These are phyloP conservation scores for Mohoua ochrocephala DNA, from an alignment of 2,113 vertebrate genomes.

Conservation along the genomic window DNA sequence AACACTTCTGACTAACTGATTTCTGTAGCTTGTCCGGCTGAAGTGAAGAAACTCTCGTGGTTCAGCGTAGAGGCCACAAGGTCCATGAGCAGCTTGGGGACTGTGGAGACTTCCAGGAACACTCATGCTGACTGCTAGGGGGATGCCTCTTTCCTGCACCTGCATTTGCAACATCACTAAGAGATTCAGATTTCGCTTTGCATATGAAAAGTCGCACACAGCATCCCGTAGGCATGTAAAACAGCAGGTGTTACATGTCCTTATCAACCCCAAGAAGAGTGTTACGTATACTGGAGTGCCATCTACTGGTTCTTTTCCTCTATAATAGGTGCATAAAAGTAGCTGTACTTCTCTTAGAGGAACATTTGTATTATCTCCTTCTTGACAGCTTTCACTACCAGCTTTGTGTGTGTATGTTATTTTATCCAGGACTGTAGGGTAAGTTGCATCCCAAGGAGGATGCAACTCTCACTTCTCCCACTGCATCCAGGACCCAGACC, in stretches of 20 bases:
- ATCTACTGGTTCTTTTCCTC: neutral
- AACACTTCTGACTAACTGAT: neutral
- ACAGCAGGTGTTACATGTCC: too few species aligned
- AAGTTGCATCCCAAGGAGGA: neutral
- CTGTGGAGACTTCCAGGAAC: neutral
- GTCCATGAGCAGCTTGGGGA: neutral
- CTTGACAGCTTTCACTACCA: neutral
- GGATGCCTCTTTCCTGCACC: fast-evolving
- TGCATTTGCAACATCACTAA: neutral
- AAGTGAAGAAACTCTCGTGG: neutral
- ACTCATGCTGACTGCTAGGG: neutral
- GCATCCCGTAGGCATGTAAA: fast-evolving
- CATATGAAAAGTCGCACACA: fast-evolving
- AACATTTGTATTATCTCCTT: neutral
- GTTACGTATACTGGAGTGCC: neutral
- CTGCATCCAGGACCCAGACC: neutral
- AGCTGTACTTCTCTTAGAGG: neutral
- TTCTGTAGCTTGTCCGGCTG: neutral
- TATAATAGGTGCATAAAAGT: too few species aligned
- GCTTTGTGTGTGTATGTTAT: fast-evolving
- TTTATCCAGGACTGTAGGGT: neutral
- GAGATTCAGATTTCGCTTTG: neutral
- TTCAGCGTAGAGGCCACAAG: neutral
- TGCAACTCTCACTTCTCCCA: neutral
- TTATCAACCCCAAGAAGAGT: neutral